Evolutionary conservation across 2,113 vertebrate species (phyloP).

Genomic region (Percopsis transmontana): DNA sequence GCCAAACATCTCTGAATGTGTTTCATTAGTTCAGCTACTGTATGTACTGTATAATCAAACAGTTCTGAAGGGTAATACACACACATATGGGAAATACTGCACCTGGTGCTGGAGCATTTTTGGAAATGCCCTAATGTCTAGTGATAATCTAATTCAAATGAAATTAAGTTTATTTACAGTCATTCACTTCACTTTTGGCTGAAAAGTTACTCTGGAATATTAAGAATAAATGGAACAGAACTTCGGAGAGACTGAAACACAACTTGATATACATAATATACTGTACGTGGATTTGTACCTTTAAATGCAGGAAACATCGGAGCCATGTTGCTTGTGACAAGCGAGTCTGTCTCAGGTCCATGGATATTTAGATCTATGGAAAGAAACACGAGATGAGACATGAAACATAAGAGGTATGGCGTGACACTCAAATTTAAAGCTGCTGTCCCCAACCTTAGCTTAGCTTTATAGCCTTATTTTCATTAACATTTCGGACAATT

Average conservation of each 20-base stretch:
- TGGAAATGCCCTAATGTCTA: neutral
- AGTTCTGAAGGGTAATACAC: too few species aligned
- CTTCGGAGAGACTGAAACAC: neutral
- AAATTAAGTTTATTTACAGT: neutral
- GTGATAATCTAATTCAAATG: neutral
- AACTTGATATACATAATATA: neutral
- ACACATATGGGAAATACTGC: too few species aligned
- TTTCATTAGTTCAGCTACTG: too few species aligned
- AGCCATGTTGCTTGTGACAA: constrained; percentile 76
- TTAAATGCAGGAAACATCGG: constrained; percentile 78
- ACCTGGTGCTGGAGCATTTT: too few species aligned
- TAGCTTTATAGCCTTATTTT: too few species aligned
- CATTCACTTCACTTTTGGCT: neutral
- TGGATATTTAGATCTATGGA: constrained; percentile 57
- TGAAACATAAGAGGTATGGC: neutral
- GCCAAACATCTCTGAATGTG: too few species aligned
- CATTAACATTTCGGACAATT: too few species aligned
- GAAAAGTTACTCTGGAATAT: neutral
- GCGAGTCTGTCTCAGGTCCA: constrained; percentile 59
- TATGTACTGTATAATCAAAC: too few species aligned
- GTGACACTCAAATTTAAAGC: constrained; percentile 6
- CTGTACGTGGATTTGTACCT: constrained; percentile 45
- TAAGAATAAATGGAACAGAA: neutral
- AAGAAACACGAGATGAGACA: constrained; percentile 12
- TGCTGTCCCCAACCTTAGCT: too few species aligned